These are phyloP conservation scores for Eupithecia subfuscata DNA, from an alignment of 2,888 invertebrate species.

Conservation along the genomic window DNA sequence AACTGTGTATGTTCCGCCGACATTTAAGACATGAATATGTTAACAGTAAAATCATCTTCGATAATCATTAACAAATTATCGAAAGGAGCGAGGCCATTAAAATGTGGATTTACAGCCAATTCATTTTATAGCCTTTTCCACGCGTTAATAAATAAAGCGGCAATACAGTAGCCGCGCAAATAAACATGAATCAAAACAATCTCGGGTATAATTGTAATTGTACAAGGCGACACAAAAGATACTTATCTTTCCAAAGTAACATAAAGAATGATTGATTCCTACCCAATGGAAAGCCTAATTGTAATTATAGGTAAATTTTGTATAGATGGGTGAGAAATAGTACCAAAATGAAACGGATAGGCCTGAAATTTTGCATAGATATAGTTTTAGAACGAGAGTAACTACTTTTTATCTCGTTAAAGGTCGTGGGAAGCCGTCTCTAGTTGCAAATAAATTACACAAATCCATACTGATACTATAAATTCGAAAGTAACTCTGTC, in stretches of 20 bases:
- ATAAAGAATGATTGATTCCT: not conserved
- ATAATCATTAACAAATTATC: slow-evolving; percentile 48
- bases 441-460: not conserved
- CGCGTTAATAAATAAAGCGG: slow-evolving; percentile 51
- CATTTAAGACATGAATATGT: slow-evolving; percentile 32
- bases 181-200: slow-evolving; percentile 41
- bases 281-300: not conserved
- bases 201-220: slow-evolving; percentile 10
- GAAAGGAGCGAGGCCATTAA: slow-evolving; percentile 47
- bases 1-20: slow-evolving; percentile 37
- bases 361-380: not conserved
- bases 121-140: slow-evolving; percentile 52
- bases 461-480: not conserved
- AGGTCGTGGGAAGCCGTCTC: not conserved
- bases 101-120: slow-evolving; percentile 51
- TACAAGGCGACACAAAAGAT: slow-evolving; percentile 1
- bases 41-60: slow-evolving; percentile 41
- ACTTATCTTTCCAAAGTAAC: not conserved
- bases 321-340: not conserved
- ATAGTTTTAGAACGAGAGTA: not conserved
- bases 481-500: no score
- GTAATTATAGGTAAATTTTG: not conserved
- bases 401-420: not conserved
- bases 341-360: not conserved
- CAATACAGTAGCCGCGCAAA: slow-evolving; percentile 44